Percentiles rank a stretch among this genome's conserved stretches.
Evolutionary conservation across 2,113 vertebrate species (phyloP).

Genomic region (Nerophis lumbriciformis): DNA sequence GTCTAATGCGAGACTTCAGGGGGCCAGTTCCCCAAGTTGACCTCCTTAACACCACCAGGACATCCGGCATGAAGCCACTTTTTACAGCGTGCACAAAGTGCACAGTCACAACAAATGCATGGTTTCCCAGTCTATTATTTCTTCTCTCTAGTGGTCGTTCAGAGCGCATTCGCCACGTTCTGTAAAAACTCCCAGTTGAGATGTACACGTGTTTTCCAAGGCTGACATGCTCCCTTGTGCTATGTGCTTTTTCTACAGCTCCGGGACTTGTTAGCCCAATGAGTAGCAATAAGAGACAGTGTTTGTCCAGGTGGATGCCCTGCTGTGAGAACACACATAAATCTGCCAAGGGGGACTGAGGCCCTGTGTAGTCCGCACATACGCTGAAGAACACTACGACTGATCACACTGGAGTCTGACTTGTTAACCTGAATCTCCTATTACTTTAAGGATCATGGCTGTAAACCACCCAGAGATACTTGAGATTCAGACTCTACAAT

Average conservation of each 20-base stretch:
- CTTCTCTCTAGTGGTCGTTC: too few relatives aligned
- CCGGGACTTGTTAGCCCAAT: slow-evolving; percentile 81
- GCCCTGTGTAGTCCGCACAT: slow-evolving; percentile 40
- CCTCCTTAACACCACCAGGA: slow-evolving; percentile 58
- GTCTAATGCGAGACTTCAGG: slow-evolving; percentile 39
- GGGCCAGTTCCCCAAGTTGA: slow-evolving; percentile 26
- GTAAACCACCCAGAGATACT: too few relatives aligned
- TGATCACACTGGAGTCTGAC: slow-evolving; percentile 11
- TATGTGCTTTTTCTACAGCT: slow-evolving; percentile 6
- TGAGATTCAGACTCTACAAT: too few relatives aligned
- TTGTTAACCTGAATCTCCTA: slow-evolving; percentile 6
- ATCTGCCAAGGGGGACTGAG: slow-evolving; percentile 63
- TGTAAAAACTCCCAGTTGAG: too few relatives aligned
- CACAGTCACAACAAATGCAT: not conserved
- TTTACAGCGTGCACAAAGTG: slow-evolving; percentile 21
- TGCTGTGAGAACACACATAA: slow-evolving; percentile 81
- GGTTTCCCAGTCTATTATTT: too few relatives aligned
- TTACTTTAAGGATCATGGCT: too few relatives aligned
- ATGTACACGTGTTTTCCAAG: too few relatives aligned
- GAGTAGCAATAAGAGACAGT: slow-evolving; percentile 78
- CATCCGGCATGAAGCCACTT: slow-evolving; percentile 44
- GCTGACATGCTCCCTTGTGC: slow-evolving; percentile 7
- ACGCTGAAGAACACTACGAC: not conserved
- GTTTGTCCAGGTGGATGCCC: slow-evolving; percentile 86
- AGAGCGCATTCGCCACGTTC: too few relatives aligned